Percentiles rank a stretch among this genome's conserved stretches.
phyloP scores from a whole-genome alignment of 1,140 invertebrate genomes.

The Cyrtorhinus lividipennis region DNA sequence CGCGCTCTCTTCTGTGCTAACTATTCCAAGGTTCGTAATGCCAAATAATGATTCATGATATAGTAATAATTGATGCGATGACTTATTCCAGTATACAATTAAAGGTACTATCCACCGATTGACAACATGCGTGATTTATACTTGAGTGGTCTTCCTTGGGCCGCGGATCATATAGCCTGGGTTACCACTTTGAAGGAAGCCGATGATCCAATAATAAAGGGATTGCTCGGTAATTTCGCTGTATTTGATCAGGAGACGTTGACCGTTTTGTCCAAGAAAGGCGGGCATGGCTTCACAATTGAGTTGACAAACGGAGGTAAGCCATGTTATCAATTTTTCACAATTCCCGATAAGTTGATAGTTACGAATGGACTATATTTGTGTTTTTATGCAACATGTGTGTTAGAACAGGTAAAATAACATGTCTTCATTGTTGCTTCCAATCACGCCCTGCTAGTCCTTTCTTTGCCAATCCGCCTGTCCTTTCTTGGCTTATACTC shows the following conservation, averaged over 20 bases:
- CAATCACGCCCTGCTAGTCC: too few relatives aligned
- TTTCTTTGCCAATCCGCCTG: too few relatives aligned
- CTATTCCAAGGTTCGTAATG: constrained; percentile 13
- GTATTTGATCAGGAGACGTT: not conserved
- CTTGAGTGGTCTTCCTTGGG: constrained; percentile 35
- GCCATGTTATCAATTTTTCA: too few relatives aligned
- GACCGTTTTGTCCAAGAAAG: constrained; percentile 1
- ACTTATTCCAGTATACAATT: not conserved
- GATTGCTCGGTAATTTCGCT: constrained; percentile 4
- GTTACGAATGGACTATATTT: too few relatives aligned
- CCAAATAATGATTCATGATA: not conserved
- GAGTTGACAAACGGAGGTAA: constrained; percentile 15
- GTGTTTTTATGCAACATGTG: too few relatives aligned
- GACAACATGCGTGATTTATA: constrained; percentile 37
- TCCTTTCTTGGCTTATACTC: too few relatives aligned
- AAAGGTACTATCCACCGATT: constrained; percentile 30
- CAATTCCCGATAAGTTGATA: too few relatives aligned
- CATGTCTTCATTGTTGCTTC: too few relatives aligned
- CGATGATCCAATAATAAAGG: not conserved
- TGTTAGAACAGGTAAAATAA: too few relatives aligned
- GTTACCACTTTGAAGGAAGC: constrained; percentile 35
- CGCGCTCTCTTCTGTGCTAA: constrained; percentile 14
- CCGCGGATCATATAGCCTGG: constrained; percentile 41
- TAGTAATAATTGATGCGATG: not conserved
- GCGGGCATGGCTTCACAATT: constrained; percentile 13